phyloP scores from a whole-genome alignment of 2,113 vertebrate species.

The Bettongia penicillata region DNA sequence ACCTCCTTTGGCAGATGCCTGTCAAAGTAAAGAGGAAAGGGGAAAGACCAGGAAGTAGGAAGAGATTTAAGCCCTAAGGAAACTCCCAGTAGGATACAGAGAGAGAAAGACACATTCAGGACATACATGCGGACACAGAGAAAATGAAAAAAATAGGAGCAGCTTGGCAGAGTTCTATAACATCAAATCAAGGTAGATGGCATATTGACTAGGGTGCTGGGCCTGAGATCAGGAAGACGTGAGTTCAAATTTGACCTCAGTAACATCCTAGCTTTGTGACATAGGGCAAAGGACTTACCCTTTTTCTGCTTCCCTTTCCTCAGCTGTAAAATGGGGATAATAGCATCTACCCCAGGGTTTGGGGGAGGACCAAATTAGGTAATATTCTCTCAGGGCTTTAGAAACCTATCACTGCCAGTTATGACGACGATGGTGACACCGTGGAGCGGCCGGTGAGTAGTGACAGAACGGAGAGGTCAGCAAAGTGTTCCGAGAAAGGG shows the following conservation, averaged over 20 bases:
- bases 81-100: neutral
- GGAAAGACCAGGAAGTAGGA: neutral
- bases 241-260: neutral
- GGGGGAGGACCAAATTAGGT: neutral
- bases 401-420: neutral
- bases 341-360: neutral
- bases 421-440: neutral
- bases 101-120: neutral
- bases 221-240: neutral
- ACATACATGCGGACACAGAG: neutral
- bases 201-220: neutral
- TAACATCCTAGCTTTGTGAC: neutral
- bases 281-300: neutral
- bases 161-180: neutral
- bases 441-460: neutral
- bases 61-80: neutral
- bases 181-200: neutral
- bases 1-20: neutral
- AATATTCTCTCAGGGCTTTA: neutral
- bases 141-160: neutral
- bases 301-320: neutral
- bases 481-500: too few species aligned
- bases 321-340: neutral
- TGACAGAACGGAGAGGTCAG: neutral
- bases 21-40: neutral